These are phyloP conservation scores for Epinephelus lanceolatus DNA, from an alignment of 2,113 vertebrate genomes.

Conservation along the genomic window DNA sequence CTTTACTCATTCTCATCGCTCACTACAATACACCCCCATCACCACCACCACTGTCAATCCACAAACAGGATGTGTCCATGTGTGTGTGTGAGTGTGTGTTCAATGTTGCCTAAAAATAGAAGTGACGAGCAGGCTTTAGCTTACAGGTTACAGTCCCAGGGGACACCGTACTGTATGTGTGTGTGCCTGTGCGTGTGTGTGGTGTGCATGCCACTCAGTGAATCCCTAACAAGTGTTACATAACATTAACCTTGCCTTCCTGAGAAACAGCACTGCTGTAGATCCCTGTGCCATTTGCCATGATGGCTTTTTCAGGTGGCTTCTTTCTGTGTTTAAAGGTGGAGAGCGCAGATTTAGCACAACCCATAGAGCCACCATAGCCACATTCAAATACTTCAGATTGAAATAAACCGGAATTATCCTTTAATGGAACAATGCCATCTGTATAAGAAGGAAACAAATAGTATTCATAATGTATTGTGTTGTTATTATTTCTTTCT, in stretches of 20 bases:
- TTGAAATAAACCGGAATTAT: neutral
- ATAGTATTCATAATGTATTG: neutral
- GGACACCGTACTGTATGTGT: slow-evolving; percentile 42
- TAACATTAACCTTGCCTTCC: slow-evolving; percentile 74
- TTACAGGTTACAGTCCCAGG: slow-evolving; percentile 63
- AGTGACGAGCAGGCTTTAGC: slow-evolving; percentile 48
- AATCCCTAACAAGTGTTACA: slow-evolving; percentile 67
- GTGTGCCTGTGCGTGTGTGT: slow-evolving; percentile 16
- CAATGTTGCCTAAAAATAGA: slow-evolving; percentile 63
- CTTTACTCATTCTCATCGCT: slow-evolving; percentile 28
- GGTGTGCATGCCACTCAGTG: slow-evolving; percentile 36
- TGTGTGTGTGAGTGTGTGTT: slow-evolving; percentile 2
- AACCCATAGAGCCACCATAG: neutral
- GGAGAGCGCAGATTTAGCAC: neutral
- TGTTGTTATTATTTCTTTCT: neutral
- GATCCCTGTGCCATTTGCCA: neutral
- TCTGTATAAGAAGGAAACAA: neutral
- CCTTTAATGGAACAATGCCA: neutral
- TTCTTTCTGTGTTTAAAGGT: too few species aligned
- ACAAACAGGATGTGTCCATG: slow-evolving; percentile 15
- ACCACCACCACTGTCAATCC: slow-evolving; percentile 11
- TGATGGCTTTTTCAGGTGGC: too few species aligned
- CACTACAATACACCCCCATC: neutral
- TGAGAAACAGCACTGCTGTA: slow-evolving; percentile 35
- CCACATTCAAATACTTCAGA: neutral